phyloP scores from a whole-genome alignment of 64 coral and sea anemone genomes.

The Montipora foliosa region DNA sequence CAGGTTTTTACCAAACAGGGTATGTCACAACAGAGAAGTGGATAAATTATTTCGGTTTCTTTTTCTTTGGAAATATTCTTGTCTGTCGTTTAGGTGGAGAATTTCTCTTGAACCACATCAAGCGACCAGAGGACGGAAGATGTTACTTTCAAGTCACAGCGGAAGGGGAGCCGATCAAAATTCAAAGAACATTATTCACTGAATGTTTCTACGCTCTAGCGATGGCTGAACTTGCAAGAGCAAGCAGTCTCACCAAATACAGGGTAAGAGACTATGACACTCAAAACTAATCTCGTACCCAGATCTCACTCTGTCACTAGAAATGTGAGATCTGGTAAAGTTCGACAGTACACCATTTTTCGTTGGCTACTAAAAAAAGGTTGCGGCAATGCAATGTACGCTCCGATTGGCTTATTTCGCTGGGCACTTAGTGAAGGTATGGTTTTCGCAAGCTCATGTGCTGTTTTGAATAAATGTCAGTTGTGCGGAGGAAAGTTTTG shows the following conservation, averaged over 20 bases:
- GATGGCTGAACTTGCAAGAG: slow-evolving; percentile 84
- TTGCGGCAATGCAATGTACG: no score
- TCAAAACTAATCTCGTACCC: no score
- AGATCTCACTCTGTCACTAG: no score
- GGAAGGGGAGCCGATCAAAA: slow-evolving; percentile 86
- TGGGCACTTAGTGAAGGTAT: no score
- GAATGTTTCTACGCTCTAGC: slow-evolving; percentile 94
- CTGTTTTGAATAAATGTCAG: no score
- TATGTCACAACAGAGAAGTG: not conserved
- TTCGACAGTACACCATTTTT: no score
- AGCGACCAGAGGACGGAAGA: slow-evolving; percentile 73
- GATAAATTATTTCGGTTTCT: not conserved
- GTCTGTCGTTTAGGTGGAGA: slow-evolving; percentile 66
- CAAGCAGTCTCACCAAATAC: slow-evolving; percentile 62
- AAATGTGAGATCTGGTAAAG: no score
- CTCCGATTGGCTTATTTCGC: no score
- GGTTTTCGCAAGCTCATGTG: no score
- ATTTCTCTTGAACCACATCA: slow-evolving; percentile 81
- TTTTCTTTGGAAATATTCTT: not conserved
- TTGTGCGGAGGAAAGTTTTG: no score
- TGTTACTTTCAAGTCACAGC: slow-evolving; percentile 89
- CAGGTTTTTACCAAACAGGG: no score
- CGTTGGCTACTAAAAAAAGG: no score
- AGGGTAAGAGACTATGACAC: slow-evolving; percentile 46
- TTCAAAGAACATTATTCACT: slow-evolving; percentile 87